These are phyloP conservation scores for Typhlichthys eigenmanni DNA, from an alignment of 2,797 vertebrate species.

Conservation along the genomic window DNA sequence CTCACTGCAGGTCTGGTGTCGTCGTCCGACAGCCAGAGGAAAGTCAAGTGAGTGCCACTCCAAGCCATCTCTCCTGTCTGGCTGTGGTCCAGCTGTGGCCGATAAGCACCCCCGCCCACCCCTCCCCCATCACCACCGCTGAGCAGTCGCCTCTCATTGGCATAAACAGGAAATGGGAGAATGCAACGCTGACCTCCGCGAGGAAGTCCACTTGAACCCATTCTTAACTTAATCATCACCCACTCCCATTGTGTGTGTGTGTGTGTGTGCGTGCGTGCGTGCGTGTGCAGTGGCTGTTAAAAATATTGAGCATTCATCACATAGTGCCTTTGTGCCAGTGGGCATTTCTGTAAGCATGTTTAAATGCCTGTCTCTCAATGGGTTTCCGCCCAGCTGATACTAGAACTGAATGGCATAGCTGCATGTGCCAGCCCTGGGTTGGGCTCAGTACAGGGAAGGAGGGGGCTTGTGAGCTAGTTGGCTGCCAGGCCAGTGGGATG, in stretches of 20 bases:
- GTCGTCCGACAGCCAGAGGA: constrained; percentile 77
- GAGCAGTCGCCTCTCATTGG: constrained; percentile 47
- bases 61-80: constrained; percentile 35
- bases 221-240: constrained; percentile 50
- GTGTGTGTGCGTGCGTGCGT: constrained; percentile 6
- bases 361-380: constrained; percentile 2
- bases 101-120: constrained; percentile 46
- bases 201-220: constrained; percentile 52
- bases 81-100: constrained; percentile 33
- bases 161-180: constrained; percentile 71
- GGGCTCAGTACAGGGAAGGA: no score
- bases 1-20: constrained; percentile 62
- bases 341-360: constrained; percentile 6
- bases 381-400: constrained; percentile 28
- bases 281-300: constrained; percentile 1
- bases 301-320: constrained; percentile 21
- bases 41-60: constrained; percentile 85
- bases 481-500: constrained; percentile 29
- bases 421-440: constrained; percentile 24
- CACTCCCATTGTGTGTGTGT: constrained; percentile 43
- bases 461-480: constrained; percentile 6
- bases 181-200: constrained; percentile 45
- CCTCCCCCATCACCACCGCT: constrained; percentile 38
- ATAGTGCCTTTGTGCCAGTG: constrained; percentile 4
- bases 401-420: constrained; percentile 45